Evolutionary conservation across 2,888 invertebrate genomes (phyloP), one percentile per base, ranked within the genome.

Genomic region (Polylopha cassiicola): DNA sequence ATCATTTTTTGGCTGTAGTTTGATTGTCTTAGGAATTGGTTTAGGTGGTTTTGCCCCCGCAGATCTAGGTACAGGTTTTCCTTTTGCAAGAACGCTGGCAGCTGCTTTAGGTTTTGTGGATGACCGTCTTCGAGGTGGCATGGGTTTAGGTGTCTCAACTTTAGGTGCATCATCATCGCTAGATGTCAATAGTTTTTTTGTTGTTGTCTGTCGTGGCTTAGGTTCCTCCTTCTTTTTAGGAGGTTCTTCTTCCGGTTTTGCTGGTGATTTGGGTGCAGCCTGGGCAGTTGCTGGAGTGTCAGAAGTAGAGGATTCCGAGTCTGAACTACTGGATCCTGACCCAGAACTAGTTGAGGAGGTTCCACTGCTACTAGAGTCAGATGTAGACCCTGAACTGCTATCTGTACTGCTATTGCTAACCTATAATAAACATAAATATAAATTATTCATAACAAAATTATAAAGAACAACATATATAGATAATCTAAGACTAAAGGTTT

Each of bases 281-380:
- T 63, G 48, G 3, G 44, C 48, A 1, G 56, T 48, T n/a, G 58
- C 61, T 34, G 75, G 73, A 5, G 64, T 58, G 8, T 80, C 80
- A 0, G 82, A 89, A 2, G 86, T 84, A 0, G 91, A 90, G 0
- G 92, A 90, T 47, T 93, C 93, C 0, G 90, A 89, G 50, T 92
- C 93, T 0, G 90, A 89, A 53, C 90, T 91, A 21, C 90, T 89
- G 2, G 89, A 90, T 0, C 89, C 91, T 2, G 91, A 90, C 22
- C 89, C 92, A 0, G 92, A 91, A 37, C 89, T 90, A 44, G 89
- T 90, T 0, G 92, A 89, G 0, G 90, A 90, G 42, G 90, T 90
- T 21, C 89, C 91, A 55, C 91, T 89, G 39, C 88, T 89, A 56
- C 88, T 91, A 0, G 90, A 91, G 51, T 90, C 92, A 0, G 92